These are phyloP conservation scores for Cerceris ruficornis DNA, from an alignment of 2,888 invertebrate genomes.

Conservation along the genomic window DNA sequence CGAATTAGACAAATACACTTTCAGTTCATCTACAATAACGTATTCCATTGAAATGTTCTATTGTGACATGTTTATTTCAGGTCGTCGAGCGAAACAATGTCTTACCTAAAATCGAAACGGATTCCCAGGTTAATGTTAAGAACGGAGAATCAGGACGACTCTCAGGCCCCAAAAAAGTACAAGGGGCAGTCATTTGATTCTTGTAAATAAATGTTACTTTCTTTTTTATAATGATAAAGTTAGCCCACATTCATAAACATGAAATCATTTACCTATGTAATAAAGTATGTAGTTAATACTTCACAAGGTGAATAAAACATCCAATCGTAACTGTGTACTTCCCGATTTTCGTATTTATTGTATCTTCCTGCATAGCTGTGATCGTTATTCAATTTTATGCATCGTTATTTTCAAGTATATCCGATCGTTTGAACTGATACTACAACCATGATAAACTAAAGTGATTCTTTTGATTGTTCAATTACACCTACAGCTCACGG, in stretches of 20 bases:
- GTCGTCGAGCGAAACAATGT: conserved; percentile 73
- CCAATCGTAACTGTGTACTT: conserved; percentile 45
- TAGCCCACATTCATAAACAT: conserved; percentile 59
- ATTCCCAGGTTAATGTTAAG: conserved; percentile 76
- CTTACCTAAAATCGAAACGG: conserved; percentile 76
- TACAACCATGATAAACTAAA: not conserved
- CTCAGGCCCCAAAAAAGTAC: conserved; percentile 75
- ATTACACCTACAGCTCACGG: no score
- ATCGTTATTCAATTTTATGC: not conserved
- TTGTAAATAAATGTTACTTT: conserved; percentile 80
- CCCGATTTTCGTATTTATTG: conserved; percentile 5
- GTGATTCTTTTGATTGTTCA: no score
- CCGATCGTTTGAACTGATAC: not conserved
- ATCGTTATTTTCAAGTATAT: not conserved
- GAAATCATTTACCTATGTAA: conserved; percentile 76
- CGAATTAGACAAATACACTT: no score
- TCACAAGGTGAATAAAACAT: conserved; percentile 77
- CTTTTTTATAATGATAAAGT: conserved; percentile 66
- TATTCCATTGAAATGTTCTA: not conserved
- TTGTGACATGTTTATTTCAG: conserved; percentile 51
- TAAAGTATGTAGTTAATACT: conserved; percentile 79
- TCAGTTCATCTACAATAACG: no score
- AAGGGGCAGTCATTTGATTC: conserved; percentile 78
- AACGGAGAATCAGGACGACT: conserved; percentile 71
- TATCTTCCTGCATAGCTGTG: not conserved